Evolutionary conservation across 2,888 invertebrate species (phyloP).

Genomic region (Zeuzera pyrina): DNA sequence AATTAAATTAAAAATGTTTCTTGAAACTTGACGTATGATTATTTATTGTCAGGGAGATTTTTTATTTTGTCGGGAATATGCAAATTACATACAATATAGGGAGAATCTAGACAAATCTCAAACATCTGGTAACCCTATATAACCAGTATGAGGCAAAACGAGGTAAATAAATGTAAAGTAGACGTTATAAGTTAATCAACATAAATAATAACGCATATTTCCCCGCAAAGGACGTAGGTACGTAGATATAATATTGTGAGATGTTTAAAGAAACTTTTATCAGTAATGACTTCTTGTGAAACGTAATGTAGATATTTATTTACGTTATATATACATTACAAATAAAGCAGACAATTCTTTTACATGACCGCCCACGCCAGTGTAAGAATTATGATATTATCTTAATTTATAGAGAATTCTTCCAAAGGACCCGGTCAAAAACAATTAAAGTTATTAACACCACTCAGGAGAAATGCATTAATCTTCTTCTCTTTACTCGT

Average conservation of each 20-base stretch:
- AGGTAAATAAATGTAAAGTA: too few species aligned
- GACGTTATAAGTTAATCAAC: too few species aligned
- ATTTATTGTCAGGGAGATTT: too few species aligned
- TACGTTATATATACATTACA: constrained; percentile 1
- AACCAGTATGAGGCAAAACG: too few species aligned
- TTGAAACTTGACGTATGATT: too few species aligned
- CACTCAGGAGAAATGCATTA: neutral
- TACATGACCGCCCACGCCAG: neutral
- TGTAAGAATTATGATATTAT: neutral
- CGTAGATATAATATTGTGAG: constrained; percentile 1
- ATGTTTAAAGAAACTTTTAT: constrained; percentile 14
- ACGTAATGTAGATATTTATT: constrained; percentile 12
- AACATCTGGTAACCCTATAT: too few species aligned
- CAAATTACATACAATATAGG: too few species aligned
- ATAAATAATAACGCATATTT: too few species aligned
- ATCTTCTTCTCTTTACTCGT: neutral
- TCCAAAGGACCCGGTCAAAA: neutral
- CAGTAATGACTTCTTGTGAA: constrained; percentile 19
- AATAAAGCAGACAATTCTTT: neutral
- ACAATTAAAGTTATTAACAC: neutral
- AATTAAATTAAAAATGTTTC: too few species aligned
- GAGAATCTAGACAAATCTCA: too few species aligned
- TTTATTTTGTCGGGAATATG: too few species aligned
- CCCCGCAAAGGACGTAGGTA: too few species aligned
- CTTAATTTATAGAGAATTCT: neutral